phyloP scores from a whole-genome alignment of 2,888 invertebrate genomes.

The Dolichomitus sp. region DNA sequence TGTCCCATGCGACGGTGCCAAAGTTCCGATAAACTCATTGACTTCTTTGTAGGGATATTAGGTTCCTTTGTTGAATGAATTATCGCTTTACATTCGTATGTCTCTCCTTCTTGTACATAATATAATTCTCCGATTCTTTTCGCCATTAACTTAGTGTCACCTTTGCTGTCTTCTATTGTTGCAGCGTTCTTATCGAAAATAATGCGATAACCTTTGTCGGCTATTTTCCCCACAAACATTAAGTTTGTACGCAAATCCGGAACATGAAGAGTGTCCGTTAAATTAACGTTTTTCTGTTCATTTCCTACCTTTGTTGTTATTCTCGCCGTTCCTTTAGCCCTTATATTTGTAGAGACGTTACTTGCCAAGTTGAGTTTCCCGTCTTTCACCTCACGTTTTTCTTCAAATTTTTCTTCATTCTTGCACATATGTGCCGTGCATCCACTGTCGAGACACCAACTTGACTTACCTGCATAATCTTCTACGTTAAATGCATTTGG shows the following conservation, averaged over 20 bases:
- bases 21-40: conserved; percentile 45
- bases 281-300: conserved; percentile 30
- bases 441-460: conserved; percentile 66
- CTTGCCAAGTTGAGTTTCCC: conserved; percentile 62
- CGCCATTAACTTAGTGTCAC: conserved; percentile 48
- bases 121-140: conserved; percentile 50
- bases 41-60: conserved; percentile 42
- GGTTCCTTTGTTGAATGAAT: background rate
- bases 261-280: conserved; percentile 52
- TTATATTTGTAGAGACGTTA: conserved; percentile 51
- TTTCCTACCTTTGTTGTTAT: conserved; percentile 17
- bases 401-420: conserved; percentile 41
- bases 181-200: conserved; percentile 55
- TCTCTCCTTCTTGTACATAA: conserved; percentile 43
- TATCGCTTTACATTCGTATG: conserved; percentile 11
- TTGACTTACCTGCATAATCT: background rate
- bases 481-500: conserved; percentile 32
- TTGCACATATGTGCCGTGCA: conserved; percentile 63
- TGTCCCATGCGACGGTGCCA: conserved; percentile 34
- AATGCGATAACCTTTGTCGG: conserved; percentile 44
- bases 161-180: conserved; percentile 39
- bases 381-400: conserved; percentile 1
- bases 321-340: conserved; percentile 34
- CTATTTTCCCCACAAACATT: no score
- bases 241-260: conserved; percentile 55